A percentile compares a stretch with the other conserved stretches of the same genome.
Conservation (phyloP, 1,140 invertebrate species). For the Anastatus disparis region DNA sequence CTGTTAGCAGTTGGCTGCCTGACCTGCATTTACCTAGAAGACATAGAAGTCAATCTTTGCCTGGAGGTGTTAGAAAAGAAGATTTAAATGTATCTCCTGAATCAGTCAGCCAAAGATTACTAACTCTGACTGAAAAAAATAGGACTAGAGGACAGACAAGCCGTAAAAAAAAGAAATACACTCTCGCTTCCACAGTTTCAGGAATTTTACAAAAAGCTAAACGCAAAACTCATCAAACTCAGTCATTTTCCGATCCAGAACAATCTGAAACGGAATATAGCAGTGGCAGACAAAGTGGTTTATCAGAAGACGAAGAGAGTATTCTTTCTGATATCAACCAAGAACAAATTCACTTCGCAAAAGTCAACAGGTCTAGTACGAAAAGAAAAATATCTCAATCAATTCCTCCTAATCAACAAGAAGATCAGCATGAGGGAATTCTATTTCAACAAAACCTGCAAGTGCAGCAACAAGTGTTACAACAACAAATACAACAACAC, state of each 20-base stretch:
- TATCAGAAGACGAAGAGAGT: constrained; percentile 79
- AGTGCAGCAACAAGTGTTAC: constrained; percentile 51
- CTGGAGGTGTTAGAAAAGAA: constrained; percentile 74
- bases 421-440: constrained; percentile 41
- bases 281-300: constrained; percentile 72
- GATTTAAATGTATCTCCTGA: constrained; percentile 63
- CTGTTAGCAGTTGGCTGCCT: constrained; percentile 82
- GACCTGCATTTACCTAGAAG: constrained; percentile 82
- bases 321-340: constrained; percentile 75
- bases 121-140: constrained; percentile 27
- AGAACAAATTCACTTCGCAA: constrained; percentile 72
- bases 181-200: constrained; percentile 81
- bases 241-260: constrained; percentile 80
- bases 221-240: constrained; percentile 70
- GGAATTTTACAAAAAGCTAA: constrained; percentile 83
- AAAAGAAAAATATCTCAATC: constrained; percentile 47
- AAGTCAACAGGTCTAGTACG: constrained; percentile 67
- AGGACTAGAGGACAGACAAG: constrained; percentile 47
- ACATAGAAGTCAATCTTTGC: constrained; percentile 83
- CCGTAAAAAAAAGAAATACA: constrained; percentile 81
- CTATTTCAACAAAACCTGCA: constrained; percentile 60
- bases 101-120: constrained; percentile 48
- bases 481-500: constrained; percentile 56
- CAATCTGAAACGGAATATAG: constrained; percentile 83
- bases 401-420: not conserved